A percentile compares a stretch with the other conserved stretches of the same genome.
Conservation (phyloP, 2,797 vertebrate species). For the Poeciliopsis turneri region DNA sequence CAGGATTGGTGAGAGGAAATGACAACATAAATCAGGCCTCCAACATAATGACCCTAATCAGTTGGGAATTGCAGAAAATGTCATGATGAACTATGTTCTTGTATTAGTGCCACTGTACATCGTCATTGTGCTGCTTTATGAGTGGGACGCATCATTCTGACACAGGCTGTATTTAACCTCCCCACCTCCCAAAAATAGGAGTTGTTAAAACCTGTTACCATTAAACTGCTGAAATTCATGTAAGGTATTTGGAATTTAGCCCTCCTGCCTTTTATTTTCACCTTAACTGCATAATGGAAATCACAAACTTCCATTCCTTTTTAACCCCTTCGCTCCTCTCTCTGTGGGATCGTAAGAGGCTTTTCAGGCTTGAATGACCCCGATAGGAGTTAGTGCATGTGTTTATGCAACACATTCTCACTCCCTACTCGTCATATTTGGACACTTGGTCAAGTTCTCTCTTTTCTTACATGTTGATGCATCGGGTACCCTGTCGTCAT, state of each 20-base stretch:
- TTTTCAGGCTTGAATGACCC: constrained; percentile 56
- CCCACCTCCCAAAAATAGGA: constrained; percentile 68
- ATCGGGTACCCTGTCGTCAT: too few relatives aligned
- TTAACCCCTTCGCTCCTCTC: constrained; percentile 54
- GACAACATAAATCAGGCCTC: constrained; percentile 99
- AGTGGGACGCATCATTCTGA: constrained; percentile 95
- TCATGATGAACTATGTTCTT: constrained; percentile 99
- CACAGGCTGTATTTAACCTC: constrained; percentile 96
- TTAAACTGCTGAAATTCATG: constrained; percentile 92
- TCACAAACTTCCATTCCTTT: constrained; percentile 49
- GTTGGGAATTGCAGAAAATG: constrained; percentile 99
- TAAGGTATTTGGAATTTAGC: constrained; percentile 94
- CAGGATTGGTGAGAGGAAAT: constrained; percentile 99
- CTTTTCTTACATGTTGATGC: too few relatives aligned
- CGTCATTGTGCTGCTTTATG: constrained; percentile 99
- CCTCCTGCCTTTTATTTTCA: constrained; percentile 88
- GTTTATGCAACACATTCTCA: neutral
- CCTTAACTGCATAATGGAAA: constrained; percentile 93
- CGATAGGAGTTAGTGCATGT: neutral
- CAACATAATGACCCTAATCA: constrained; percentile 99
- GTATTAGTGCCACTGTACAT: constrained; percentile 99
- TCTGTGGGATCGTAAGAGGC: constrained; percentile 54
- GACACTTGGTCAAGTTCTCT: too few relatives aligned
- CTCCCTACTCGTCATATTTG: too few relatives aligned
- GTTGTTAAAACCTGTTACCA: constrained; percentile 97